phyloP scores from a whole-genome alignment of 2,888 invertebrate genomes.

The Euproctis similis region DNA sequence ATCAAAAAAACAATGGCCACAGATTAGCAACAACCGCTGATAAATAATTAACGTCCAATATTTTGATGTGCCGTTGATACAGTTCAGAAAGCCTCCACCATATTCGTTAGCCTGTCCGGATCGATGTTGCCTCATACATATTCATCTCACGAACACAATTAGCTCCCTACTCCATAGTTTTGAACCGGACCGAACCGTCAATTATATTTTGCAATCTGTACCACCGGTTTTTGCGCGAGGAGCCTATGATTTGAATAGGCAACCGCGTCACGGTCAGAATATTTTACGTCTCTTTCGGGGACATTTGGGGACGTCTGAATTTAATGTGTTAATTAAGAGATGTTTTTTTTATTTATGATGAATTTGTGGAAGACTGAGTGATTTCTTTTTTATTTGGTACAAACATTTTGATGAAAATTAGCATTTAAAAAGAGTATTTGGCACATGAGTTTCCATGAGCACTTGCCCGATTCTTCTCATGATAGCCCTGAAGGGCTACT shows the following conservation, averaged over 20 bases:
- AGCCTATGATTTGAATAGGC: constrained; percentile 40
- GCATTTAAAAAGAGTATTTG: too few species aligned
- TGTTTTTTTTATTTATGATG: too few species aligned
- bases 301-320: too few species aligned
- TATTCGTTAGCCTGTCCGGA: constrained; percentile 28
- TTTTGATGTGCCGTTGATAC: constrained; percentile 24
- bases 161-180: constrained; percentile 36
- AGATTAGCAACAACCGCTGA: too few species aligned
- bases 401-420: too few species aligned
- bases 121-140: constrained; percentile 56
- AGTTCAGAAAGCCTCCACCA: constrained; percentile 23
- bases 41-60: constrained; percentile 17
- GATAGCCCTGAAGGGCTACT: too few species aligned
- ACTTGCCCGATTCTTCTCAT: too few species aligned
- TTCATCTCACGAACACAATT: constrained; percentile 57
- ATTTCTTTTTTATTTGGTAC: too few species aligned
- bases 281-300: constrained; percentile 23
- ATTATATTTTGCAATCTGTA: constrained; percentile 54
- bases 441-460: too few species aligned
- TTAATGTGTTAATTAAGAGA: too few species aligned
- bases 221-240: constrained; percentile 47
- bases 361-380: too few species aligned
- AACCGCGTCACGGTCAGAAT: constrained; percentile 27
- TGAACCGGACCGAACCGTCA: constrained; percentile 43
- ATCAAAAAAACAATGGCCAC: too few species aligned